Conservation (phyloP, 2,888 invertebrate genomes). For the Bombylius major region DNA sequence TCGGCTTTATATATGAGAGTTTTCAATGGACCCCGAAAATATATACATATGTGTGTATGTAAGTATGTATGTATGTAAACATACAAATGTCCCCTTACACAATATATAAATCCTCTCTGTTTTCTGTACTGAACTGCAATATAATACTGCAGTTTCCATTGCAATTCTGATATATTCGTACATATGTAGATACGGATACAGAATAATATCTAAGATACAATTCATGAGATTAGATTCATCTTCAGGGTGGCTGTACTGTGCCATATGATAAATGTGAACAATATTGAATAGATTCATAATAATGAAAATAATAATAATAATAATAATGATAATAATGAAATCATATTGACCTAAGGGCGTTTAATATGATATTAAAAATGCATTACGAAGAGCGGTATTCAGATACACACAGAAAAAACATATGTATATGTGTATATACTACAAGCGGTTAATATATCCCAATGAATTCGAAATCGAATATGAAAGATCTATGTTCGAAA, state of each 20-base stretch:
- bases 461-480: background rate
- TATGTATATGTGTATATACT: no score
- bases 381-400: background rate
- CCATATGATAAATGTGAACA: conserved; percentile 6
- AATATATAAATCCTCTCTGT: no score
- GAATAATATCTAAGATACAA: background rate
- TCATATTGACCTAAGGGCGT: background rate
- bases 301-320: background rate
- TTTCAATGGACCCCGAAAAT: no score
- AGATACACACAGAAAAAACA: no score
- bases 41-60: no score
- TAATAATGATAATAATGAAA: background rate
- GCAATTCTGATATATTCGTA: no score
- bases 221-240: conserved; percentile 4
- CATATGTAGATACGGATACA: no score
- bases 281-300: background rate
- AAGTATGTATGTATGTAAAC: background rate
- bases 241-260: conserved; percentile 5
- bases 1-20: background rate
- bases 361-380: background rate
- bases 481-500: background rate
- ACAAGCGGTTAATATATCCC: no score
- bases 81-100: background rate
- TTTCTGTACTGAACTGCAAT: no score
- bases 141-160: no score